phyloP scores from a whole-genome alignment of 2,888 invertebrate genomes.

The Ametastegia equiseti region DNA sequence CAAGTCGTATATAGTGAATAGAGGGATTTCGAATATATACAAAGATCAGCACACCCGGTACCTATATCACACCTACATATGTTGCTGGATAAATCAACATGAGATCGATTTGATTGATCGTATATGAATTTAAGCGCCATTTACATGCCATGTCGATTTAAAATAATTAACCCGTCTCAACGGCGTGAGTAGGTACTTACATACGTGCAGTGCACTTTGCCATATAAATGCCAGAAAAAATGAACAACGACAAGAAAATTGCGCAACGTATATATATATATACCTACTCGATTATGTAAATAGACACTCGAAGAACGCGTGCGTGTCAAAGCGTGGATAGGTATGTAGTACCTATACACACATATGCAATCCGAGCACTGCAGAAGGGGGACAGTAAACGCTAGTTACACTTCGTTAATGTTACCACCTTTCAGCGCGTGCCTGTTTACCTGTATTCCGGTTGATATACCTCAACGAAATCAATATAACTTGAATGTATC shows the following conservation, averaged over 20 bases:
- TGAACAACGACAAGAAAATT: constrained; percentile 65
- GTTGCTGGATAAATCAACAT: constrained; percentile 22
- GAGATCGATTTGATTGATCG: constrained; percentile 48
- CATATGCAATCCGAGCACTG: not conserved
- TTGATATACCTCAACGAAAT: not conserved
- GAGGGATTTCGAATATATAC: not conserved
- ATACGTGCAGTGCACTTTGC: constrained; percentile 57
- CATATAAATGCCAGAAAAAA: constrained; percentile 63
- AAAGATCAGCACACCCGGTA: not conserved
- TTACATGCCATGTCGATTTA: constrained; percentile 55
- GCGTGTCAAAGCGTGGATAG: not conserved
- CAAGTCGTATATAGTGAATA: constrained; percentile 30
- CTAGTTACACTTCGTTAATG: constrained; percentile 55
- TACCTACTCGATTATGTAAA: constrained; percentile 65
- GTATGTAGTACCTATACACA: constrained; percentile 13
- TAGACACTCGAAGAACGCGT: constrained; percentile 8
- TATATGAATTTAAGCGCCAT: constrained; percentile 51
- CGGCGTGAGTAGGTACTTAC: too few species aligned
- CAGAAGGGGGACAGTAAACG: constrained; percentile 38
- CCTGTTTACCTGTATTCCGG: not conserved
- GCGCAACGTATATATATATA: too few species aligned
- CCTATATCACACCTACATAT: constrained; percentile 43
- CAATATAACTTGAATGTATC: too few species aligned
- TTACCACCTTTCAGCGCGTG: constrained; percentile 12
- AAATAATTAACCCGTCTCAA: constrained; percentile 58